Percentiles rank a stretch among this genome's conserved stretches.
Conservation (phyloP, 2,113 vertebrate species). For the Paramisgurnus dabryanus region DNA sequence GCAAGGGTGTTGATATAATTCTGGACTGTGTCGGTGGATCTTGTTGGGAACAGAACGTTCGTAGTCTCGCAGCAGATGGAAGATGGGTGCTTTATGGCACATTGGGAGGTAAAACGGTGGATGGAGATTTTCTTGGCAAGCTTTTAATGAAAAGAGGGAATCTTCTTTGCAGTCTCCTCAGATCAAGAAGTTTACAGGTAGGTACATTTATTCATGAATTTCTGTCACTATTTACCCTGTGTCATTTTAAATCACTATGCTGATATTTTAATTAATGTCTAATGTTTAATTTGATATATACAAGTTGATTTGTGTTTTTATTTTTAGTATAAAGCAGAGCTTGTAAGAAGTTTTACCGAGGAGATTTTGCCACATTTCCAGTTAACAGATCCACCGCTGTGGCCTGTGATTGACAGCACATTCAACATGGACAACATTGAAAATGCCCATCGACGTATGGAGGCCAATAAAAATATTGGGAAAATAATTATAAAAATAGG, state of each 20-base stretch:
- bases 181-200: conserved; percentile 78
- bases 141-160: conserved; percentile 80
- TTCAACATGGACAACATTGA: conserved; percentile 71
- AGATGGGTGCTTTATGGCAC: conserved; percentile 84
- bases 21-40: conserved; percentile 81
- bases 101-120: conserved; percentile 73
- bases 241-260: not conserved
- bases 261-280: not conserved
- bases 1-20: conserved; percentile 81
- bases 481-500: conserved; percentile 79
- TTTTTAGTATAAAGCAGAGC: conserved; percentile 79
- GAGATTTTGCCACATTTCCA: conserved; percentile 73
- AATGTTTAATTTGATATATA: not conserved
- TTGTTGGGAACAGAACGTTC: conserved; percentile 83
- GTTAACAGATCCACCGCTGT: conserved; percentile 60
- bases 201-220: too few relatives aligned
- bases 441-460: conserved; percentile 79
- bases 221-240: not conserved
- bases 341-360: conserved; percentile 76
- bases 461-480: conserved; percentile 79
- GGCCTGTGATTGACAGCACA: conserved; percentile 74
- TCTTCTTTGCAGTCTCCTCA: conserved; percentile 77
- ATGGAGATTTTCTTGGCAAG: conserved; percentile 78
- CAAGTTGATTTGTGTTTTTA: conserved; percentile 3
- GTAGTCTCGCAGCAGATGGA: conserved; percentile 76